Evolutionary conservation across 53 echinoderm and acorn worm genomes (phyloP), one percentile per base, ranked within the genome.

Genomic region (Zoroaster sp.): DNA sequence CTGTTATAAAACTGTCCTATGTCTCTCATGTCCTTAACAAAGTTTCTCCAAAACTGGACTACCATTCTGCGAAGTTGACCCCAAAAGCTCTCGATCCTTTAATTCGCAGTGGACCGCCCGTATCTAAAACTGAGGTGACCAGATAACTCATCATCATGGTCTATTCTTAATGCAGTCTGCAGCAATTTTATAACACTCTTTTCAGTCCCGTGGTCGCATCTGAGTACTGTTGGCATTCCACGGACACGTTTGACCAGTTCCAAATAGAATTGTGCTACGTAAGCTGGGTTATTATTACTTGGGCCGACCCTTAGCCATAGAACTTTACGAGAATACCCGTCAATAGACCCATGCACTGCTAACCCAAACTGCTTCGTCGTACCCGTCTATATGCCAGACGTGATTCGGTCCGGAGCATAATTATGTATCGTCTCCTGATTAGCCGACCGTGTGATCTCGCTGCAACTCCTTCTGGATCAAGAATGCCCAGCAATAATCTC

Each of bases 131-230:
- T 94, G 47, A 38, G 87, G 6, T 74, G 65, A 41, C 89, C 87
- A 3, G 77, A 31, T 18, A 95, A 78, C 18, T 41, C 59, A 95
- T 95, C 93, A 28, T 83, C 40, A 88, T 93, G 83, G 53, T 91
- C 79, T 78, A 67, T 78, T 65, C 94, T 33, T 47, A 93, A 77
- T 4, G 86, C 91, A 23, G 75, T 72, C 52, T 93, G 93, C 18
- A 94, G 32, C 31, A 43, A 21, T 55, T 66, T 68, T 7, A 93
- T 35, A 83, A 78, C 70, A 33, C 86, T 65, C 35, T 90, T 95
- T 78, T 95, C 95, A n/a, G 93, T 93, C 78, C 95, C 95, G 15
- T 91, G 49, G 63, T 95, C 95, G 46, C 83, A 76, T 28, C 95
- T 67, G 7, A 95, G 88, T 54, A 93, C 66, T 21, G 67, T 68